Evolutionary conservation across 2,888 invertebrate species (phyloP), one percentile per base, ranked within the genome.

Genomic region (Entomobrya multifasciata): DNA sequence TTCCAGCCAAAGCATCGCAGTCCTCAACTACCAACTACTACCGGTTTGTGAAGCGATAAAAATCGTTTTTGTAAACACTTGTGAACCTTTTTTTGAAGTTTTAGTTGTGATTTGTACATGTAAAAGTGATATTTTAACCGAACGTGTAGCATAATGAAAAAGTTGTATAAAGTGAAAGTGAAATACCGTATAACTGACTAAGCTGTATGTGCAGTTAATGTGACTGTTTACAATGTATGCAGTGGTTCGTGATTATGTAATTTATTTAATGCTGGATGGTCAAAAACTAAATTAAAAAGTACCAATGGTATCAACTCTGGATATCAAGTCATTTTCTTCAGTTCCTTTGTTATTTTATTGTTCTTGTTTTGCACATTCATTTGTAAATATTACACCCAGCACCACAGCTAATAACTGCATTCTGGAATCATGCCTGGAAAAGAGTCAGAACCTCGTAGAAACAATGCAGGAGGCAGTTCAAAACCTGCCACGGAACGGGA

Each of bases 231-330:
- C 20, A 30, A 30, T n/a, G 30, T 62, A n/a, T 13, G 25, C 17
- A 8, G 10, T 52, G n/a, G 52, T 52, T 52, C 20, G 55, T 55
- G 55, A 17, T 25, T 60, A 27, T 25, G 27, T n/a, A n/a, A 22
- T 27, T 60, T 25, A 25, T 60, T 25, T 25, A 60, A 60, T 60
- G 27, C 27, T 8, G 17, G 20, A 8, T 17, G 1, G 8, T 17
- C n/a, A n/a, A 27, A 27, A 30, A n/a, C 30, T 65, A 25, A 70
- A 47, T 41, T 44, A n/a, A n/a, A n/a, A n/a, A n/a, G 67, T 47
- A 78, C 85, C 79, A 79, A 85, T 85, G 85, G 78, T 85, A 79
- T 20, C 79, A 52, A 15, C 22, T 2, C 79, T 60, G 13, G 25
- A 36, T 62, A 27, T 20, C 0, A 41, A n/a, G 20, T 17, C 10